Base-by-base conservation (phyloP, 2,888 invertebrate genomes). In the Physocephala rufipes region DNA sequence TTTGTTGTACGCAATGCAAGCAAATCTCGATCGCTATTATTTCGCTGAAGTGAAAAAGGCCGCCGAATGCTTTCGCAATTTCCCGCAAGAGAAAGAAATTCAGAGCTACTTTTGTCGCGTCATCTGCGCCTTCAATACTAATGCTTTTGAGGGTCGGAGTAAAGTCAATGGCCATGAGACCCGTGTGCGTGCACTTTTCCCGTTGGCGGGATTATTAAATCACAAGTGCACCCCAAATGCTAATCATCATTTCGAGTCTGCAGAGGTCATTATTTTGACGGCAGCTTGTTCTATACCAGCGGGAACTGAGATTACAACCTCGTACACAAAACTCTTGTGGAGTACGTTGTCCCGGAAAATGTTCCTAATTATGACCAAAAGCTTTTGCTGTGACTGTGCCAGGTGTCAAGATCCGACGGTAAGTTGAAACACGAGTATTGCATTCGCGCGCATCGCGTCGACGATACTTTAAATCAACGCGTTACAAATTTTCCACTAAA, bases 191-290 rank as follows among this genome's bases (percentile, higher is more conserved):
- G 91, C 90, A 55, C 85, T 93, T 70, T 93, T 91, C 81, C 88
- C 91, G 1, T 88, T 89, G 72, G 90, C 91, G 1, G 90, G 91
- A 7, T 88, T 92, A 84, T 87, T 93, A 85, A 89, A 92, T 78
- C 93, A 93, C 80, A 89, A 90, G 78, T 93, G 93, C 80, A 89
- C 87, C 66, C 90, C 93, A 36, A 93, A 93, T 81, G 92, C 92
- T 0, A 88, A 89, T 68, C 92, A 93, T 79, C 87, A 89, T 70
- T 91, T 91, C 49, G 89, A 88, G 58, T 87, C 89, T 62, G 88
- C 89, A 26, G 88, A 88, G 79, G 85, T 88, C 74, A 88, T 93
- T 71, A 88, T 89, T 16, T 85, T 92, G 12, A 88, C 89, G 74
- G 91, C 93, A 15, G 89, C 85, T 1, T 79, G 81, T 21, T 76